Evolutionary conservation across 2,797 vertebrate species (phyloP).

Genomic region (Gobio occitaniae): DNA sequence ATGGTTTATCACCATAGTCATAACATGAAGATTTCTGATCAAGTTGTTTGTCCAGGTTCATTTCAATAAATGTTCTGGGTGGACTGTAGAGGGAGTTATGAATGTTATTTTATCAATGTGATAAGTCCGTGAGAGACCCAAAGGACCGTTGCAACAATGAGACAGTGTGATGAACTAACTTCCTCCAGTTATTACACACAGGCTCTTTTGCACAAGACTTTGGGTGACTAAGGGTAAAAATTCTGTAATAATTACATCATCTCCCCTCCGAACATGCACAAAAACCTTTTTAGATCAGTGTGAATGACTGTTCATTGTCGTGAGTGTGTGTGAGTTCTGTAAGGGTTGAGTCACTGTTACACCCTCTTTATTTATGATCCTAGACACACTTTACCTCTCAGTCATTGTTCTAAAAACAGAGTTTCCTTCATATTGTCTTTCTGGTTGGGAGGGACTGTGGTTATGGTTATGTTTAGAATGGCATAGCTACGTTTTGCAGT

Average conservation of each 20-base stretch:
- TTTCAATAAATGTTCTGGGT: background rate
- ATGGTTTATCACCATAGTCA: background rate
- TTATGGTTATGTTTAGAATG: background rate
- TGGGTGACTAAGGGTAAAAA: constrained; percentile 21
- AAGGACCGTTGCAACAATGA: background rate
- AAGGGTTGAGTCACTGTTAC: background rate
- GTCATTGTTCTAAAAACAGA: background rate
- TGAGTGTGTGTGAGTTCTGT: constrained; percentile 12
- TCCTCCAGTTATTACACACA: background rate
- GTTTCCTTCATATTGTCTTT: background rate
- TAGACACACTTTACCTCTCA: background rate
- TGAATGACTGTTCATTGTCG: constrained; percentile 44
- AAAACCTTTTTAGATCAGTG: constrained; percentile 26
- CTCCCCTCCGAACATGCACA: background rate
- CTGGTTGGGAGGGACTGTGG: background rate
- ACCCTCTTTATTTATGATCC: background rate
- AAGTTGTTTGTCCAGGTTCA: background rate
- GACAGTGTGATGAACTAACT: constrained; percentile 3
- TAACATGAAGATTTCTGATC: background rate
- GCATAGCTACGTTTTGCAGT: background rate
- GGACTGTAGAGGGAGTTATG: background rate
- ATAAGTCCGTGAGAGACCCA: background rate
- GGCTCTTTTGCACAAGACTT: background rate
- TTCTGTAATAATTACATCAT: constrained; percentile 31
- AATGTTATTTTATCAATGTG: background rate